Evolutionary conservation across 1,140 invertebrate genomes (phyloP), one percentile per base, ranked within the genome.

Genomic region (Acyrthosiphon pisum): DNA sequence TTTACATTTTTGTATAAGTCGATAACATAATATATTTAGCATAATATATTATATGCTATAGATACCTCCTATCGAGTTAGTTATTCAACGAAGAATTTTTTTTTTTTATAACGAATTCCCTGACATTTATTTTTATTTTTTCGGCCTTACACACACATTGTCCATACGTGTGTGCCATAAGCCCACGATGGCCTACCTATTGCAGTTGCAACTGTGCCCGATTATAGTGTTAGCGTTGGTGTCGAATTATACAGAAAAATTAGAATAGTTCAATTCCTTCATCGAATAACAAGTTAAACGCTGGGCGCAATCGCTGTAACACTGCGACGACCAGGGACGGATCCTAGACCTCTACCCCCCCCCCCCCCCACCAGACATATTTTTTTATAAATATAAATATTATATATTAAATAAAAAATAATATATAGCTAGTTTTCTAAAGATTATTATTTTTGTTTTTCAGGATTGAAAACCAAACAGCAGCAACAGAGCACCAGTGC

Each of bases 381-480:
- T n/a, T n/a, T n/a, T n/a, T n/a, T n/a, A n/a, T n/a, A n/a, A n/a
- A n/a, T n/a, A n/a, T n/a, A n/a, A n/a, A n/a, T n/a, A n/a, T n/a
- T n/a, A n/a, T n/a, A n/a, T n/a, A n/a, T n/a, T n/a, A n/a, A n/a
- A n/a, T n/a, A n/a, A n/a, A n/a, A n/a, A n/a, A n/a, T n/a, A n/a
- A n/a, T n/a, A n/a, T n/a, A n/a, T n/a, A n/a, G n/a, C n/a, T n/a
- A n/a, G 18, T 37, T 35, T 83, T 22, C n/a, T 83, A 37, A 83
- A 37, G 7, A 37, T 37, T 83, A 81, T 76, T 2, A 9, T 83
- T 26, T 26, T 6, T n/a, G n/a, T 88, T 48, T 91, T 68, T 41
- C 90, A 91, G 90, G 68, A 46, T 50, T 41, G 14, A 91, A 81
- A 81, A 23, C 68, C 2, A 91, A 81, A 68, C 90, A 37, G 44